Evolutionary conservation across 2,888 invertebrate genomes (phyloP).

Genomic region (Leptinotarsa haldemani): DNA sequence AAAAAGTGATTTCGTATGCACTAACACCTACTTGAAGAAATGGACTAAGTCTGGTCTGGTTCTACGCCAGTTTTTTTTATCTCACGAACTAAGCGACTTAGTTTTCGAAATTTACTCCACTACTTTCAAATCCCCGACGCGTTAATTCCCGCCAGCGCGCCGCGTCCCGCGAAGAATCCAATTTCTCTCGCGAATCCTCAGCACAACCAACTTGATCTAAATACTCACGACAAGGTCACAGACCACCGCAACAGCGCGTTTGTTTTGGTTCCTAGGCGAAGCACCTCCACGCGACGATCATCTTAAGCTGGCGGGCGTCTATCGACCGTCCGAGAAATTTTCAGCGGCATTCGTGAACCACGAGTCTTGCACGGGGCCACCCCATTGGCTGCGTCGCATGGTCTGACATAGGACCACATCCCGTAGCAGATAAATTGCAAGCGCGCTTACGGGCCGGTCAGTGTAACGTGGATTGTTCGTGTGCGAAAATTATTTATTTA

Average conservation of each 20-base stretch:
- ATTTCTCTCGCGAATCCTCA: constrained; percentile 1
- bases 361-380: constrained; percentile 60
- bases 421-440: constrained; percentile 62
- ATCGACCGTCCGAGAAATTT: constrained; percentile 26
- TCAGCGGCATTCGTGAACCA: constrained; percentile 57
- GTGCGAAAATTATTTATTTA: constrained; percentile 15
- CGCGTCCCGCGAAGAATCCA: no score
- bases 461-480: constrained; percentile 34
- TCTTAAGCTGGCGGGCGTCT: constrained; percentile 1
- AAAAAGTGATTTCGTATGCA: no score
- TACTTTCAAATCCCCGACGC: no score
- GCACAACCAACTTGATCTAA: not conserved
- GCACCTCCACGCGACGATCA: constrained; percentile 4
- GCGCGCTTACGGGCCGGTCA: constrained; percentile 50
- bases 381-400: constrained; percentile 78
- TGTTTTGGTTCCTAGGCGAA: constrained; percentile 25
- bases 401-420: constrained; percentile 83
- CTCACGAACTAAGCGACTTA: no score
- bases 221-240: constrained; percentile 3
- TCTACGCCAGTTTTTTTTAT: no score
- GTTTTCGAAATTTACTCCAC: no score
- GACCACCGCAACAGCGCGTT: constrained; percentile 7
- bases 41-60: no score
- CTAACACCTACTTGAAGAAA: no score
- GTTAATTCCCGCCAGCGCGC: no score